Evolutionary conservation across 2,888 invertebrate species (phyloP), one percentile per base, ranked within the genome.

Genomic region (Tipula vernalis): DNA sequence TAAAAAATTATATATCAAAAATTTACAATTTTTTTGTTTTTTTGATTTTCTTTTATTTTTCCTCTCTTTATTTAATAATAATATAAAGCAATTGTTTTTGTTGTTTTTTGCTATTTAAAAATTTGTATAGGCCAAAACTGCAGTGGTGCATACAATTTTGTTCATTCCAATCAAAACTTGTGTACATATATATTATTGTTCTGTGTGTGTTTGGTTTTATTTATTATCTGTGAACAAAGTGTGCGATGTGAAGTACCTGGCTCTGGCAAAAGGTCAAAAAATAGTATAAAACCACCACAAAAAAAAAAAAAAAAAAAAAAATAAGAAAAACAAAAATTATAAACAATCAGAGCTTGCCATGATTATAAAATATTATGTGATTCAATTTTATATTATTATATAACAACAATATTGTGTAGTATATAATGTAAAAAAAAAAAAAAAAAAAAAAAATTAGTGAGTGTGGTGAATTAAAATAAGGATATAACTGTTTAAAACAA

Each of bases 1-100:
- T 28, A 39, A 86, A 87, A 71, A 86, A 86, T 42, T 42, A 57
- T 84, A 36, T 39, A 39, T n/a, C 39, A 84, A 84, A 84, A n/a
- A 84, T 84, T 84, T 84, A 84, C 36, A 28, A 71, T 71, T 71
- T 28, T 71, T 71, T 71, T 71, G 15, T 71, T 18, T 18, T 71
- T 28, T 28, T 71, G 18, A 28, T 71, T 71, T 71, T 71, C 28
- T 28, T 71, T 71, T 71, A 28, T 28, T 71, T 71, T 71, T 71
- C 28, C 18, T 71, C 28, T 71, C 8, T 71, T 8, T 71, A 71
- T 10, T 12, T 28, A 28, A 28, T 1, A 1, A 28, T 28, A 28
- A 28, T 28, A 28, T 28, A 28, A 28, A 28, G 28, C 0, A 28
- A 71, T 71, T 28, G 28, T 71, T 71, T 71, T 71, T 71, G 71